phyloP scores from a whole-genome alignment of 2,113 vertebrate genomes.

The Bungarus multicinctus region DNA sequence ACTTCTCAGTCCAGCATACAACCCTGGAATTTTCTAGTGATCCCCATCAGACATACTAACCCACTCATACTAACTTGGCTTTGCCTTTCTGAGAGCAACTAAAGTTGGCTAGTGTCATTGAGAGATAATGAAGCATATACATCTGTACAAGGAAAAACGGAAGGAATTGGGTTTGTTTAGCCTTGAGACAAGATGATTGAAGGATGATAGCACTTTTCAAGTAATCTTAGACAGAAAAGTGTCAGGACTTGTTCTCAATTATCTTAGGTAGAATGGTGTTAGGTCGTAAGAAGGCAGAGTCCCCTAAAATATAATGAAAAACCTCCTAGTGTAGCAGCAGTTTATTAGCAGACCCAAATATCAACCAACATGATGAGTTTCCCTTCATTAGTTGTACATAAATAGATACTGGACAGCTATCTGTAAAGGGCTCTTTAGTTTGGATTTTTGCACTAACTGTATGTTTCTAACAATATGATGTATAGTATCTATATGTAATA shows the following conservation, averaged over 20 bases:
- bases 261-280: background rate
- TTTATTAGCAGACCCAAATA: background rate
- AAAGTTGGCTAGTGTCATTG: background rate
- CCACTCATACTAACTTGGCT: background rate
- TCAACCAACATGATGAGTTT: background rate
- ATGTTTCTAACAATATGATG: background rate
- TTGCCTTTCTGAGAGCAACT: background rate
- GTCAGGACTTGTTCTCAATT: background rate
- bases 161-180: background rate
- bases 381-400: background rate
- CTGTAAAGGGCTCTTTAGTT: background rate
- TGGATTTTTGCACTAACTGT: background rate
- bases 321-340: background rate
- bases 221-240: background rate
- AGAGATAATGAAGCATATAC: background rate
- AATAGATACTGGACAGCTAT: background rate
- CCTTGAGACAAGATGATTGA: background rate
- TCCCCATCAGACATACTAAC: background rate
- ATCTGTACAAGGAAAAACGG: background rate
- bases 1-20: background rate
- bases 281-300: background rate
- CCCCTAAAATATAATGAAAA: background rate
- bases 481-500: background rate
- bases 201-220: background rate
- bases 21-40: background rate